Base-by-base conservation (phyloP, 2,888 invertebrate genomes). In the Antheraea yamamai region DNA sequence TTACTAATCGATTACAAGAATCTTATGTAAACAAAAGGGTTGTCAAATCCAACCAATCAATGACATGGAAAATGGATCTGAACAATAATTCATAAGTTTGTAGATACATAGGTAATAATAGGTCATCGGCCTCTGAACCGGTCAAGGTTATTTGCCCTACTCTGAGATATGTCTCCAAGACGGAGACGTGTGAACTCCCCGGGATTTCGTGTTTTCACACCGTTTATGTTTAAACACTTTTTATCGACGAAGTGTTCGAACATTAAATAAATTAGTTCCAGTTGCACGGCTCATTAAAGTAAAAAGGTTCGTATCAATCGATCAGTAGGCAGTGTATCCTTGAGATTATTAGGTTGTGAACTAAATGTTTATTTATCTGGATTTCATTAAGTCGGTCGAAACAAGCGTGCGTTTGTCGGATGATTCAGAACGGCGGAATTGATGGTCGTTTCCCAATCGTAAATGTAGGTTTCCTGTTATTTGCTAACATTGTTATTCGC, bases 101-200 rank as follows among this genome's bases (percentile, higher is more conserved):
- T 74, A 71, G 73, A 73, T 71, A 72, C 47, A 52, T 68, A 73
- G 76, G 78, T 75, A 74, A 66, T 30, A 73, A 58, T 51, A 73
- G 92, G 90, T 92, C 93, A 86, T 87, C 85, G 92, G 84, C 89
- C 91, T 86, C 80, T 83, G 83, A 84, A 81, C 84, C 87, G 89
- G 89, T 92, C 92, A 93, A 92, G 93, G 92, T 91, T 91, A 84
- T 77, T 77, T 82, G 81, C 82, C 81, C 81, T 80, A 75, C 76
- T 77, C 77, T 79, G 89, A 88, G 89, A 89, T 88, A 84, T 85
- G 83, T 85, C 80, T 77, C 81, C 77, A 75, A 76, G 78, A 76
- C 78, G 75, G 76, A 78, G 80, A 81, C 81, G 83, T 83, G 83
- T 84, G 83, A 87, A 86, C 83, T 85, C 82, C 81, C 81, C 81